Evolutionary conservation across 2,797 vertebrate genomes (phyloP).

Genomic region (Mallotus villosus): DNA sequence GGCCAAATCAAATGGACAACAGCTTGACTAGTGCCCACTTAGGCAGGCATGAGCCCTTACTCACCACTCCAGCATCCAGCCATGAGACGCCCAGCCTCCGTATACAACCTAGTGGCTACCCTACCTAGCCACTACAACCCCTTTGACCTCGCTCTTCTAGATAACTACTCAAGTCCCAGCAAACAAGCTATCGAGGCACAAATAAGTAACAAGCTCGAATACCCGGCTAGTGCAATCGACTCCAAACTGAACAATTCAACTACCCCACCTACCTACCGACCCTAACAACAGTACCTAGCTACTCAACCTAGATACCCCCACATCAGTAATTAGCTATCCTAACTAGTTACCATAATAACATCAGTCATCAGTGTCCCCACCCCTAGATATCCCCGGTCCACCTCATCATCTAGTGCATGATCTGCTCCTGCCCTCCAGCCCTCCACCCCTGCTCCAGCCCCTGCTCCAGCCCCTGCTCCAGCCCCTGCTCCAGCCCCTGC

Average conservation of each 20-base stretch:
- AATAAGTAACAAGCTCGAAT: not conserved
- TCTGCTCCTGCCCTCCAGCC: not conserved
- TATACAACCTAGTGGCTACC: not conserved
- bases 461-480: not conserved
- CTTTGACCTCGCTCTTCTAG: not conserved
- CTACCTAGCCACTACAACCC: not conserved
- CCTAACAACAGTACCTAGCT: not conserved
- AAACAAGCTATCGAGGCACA: not conserved
- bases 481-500: no score
- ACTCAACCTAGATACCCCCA: not conserved
- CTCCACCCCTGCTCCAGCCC: no score
- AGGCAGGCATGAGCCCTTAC: conserved; percentile 75
- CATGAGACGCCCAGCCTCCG: conserved; percentile 23
- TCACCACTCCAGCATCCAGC: conserved; percentile 53
- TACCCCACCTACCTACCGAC: not conserved
- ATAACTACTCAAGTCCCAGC: not conserved
- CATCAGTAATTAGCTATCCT: not conserved
- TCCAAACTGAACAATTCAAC: not conserved
- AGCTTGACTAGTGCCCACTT: conserved; percentile 88
- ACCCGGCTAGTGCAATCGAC: not conserved
- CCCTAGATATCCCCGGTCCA: not conserved
- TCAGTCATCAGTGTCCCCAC: not conserved
- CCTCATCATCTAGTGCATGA: no score
- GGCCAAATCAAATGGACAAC: conserved; percentile 83
- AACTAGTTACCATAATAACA: not conserved